Evolutionary conservation across 2,888 invertebrate species (phyloP), one percentile per base, ranked within the genome.

Genomic region (Seladonia tumulorum): DNA sequence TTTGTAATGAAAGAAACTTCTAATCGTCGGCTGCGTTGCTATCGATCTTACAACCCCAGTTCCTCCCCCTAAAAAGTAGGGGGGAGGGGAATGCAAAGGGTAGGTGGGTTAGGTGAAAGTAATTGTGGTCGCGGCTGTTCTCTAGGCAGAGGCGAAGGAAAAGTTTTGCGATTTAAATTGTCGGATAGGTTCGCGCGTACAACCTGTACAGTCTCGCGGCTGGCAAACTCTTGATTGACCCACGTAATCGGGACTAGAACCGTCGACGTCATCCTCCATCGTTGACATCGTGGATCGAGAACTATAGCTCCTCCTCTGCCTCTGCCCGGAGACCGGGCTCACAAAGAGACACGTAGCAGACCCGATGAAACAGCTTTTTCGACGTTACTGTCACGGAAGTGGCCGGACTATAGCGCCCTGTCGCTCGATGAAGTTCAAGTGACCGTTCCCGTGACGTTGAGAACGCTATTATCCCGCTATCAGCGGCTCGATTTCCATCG

Each of bases 151-250:
- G 68, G 10, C 83, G 63, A 63, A 22, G 85, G 85, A 86, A 89
- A 91, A 92, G 85, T 90, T 92, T 83, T 83, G 83, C 83, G 86
- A 87, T 90, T 91, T 84, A 89, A 92, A 90, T 88, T 88, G 83
- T 79, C 82, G 84, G 86, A 83, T 82, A 87, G 87, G 84, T 88
- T 83, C 35, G 76, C 80, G 66, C 77, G 73, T 63, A 75, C 25
- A 66, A 29, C 68, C n/a, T 79, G 79, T 83, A 60, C 14, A 60
- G 60, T 60, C 25, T 47, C 29, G 45, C 29, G 49, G 57, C 53
- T 10, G 29, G 29, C 73, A 35, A 57, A 70, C 75, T 72, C 72
- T 53, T 35, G 72, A 60, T 86, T 25, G 74, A 78, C 66, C 73
- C 53, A 80, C 57, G 53, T 73, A 86, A 79, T 76, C 78, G 45